Conservation (phyloP, 2,888 invertebrate genomes). For the Gortyna flavago region DNA sequence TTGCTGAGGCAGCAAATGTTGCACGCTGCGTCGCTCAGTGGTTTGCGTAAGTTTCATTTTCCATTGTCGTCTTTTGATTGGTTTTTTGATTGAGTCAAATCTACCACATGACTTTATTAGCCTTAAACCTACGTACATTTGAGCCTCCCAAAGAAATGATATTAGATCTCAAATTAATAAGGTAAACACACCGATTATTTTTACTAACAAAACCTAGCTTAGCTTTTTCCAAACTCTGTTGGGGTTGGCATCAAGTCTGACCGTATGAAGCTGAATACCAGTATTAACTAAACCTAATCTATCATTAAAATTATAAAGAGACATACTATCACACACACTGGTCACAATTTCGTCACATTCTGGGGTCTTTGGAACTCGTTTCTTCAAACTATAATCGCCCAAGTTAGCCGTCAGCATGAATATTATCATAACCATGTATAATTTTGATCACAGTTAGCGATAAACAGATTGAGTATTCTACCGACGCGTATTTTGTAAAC, state of each 20-base stretch:
- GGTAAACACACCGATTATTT: not conserved
- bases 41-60: conserved; percentile 81
- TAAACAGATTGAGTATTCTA: conserved; percentile 10
- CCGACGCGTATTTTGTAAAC: not conserved
- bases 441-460: conserved; percentile 46
- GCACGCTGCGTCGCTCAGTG: conserved; percentile 86
- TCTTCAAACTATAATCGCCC: conserved; percentile 25
- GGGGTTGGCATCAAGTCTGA: too few relatives aligned
- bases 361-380: conserved; percentile 38
- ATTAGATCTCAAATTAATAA: not conserved
- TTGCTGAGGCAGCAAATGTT: conserved; percentile 88
- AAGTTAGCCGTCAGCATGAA: conserved; percentile 47
- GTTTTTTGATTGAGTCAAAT: not conserved
- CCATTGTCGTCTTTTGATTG: not conserved
- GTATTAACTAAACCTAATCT: not conserved
- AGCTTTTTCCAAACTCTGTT: too few relatives aligned
- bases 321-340: not conserved
- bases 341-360: conserved; percentile 46
- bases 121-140: not conserved
- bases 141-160: not conserved
- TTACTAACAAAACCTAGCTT: not conserved
- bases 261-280: too few relatives aligned
- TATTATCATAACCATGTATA: conserved; percentile 49
- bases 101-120: not conserved
- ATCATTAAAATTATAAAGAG: conserved; percentile 5